A percentile compares a stretch with the other conserved stretches of the same genome.
Conservation (phyloP, 2,113 vertebrate genomes). For the Calypte anna region DNA sequence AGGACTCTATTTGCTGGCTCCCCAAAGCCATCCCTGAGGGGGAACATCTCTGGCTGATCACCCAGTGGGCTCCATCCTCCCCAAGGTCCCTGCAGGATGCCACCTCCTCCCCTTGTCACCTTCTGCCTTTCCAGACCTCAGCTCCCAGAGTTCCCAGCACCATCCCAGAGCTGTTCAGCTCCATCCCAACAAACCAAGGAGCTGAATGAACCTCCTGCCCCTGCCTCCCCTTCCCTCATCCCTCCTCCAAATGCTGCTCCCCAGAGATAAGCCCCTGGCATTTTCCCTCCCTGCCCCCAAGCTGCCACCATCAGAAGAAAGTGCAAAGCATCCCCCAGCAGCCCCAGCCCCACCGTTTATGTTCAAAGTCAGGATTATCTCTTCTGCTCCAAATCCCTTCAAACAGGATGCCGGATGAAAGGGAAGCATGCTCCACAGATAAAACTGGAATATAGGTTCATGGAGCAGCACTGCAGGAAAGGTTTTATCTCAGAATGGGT, state of each 20-base stretch:
- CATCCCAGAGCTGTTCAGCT: not conserved
- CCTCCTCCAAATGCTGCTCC: conserved; percentile 76
- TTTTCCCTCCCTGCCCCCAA: conserved; percentile 83
- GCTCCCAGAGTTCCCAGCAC: not conserved
- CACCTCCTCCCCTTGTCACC: no score
- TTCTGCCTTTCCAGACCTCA: fast-evolving
- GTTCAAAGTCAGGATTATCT: conserved; percentile 98
- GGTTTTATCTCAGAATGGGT: conserved; percentile 70
- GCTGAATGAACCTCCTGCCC: not conserved
- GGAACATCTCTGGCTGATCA: not conserved
- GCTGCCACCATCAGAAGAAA: conserved; percentile 93
- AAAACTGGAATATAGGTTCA: conserved; percentile 77
- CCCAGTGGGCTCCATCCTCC: fast-evolving
- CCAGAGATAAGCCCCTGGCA: conserved; percentile 91
- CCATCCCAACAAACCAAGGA: no score
- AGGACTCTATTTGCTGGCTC: not conserved
- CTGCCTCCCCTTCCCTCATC: conserved; percentile 22
- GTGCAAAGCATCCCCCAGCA: conserved; percentile 84
- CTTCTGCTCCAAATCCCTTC: conserved; percentile 93
- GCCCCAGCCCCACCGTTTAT: conserved; percentile 84
- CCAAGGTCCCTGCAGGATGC: fast-evolving
- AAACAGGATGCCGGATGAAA: conserved; percentile 89
- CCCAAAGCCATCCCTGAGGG: no score
- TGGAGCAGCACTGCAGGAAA: conserved; percentile 71
- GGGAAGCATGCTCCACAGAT: conserved; percentile 80